Evolutionary conservation across 2,113 vertebrate genomes (phyloP).

Genomic region (Tamias sibiricus): DNA sequence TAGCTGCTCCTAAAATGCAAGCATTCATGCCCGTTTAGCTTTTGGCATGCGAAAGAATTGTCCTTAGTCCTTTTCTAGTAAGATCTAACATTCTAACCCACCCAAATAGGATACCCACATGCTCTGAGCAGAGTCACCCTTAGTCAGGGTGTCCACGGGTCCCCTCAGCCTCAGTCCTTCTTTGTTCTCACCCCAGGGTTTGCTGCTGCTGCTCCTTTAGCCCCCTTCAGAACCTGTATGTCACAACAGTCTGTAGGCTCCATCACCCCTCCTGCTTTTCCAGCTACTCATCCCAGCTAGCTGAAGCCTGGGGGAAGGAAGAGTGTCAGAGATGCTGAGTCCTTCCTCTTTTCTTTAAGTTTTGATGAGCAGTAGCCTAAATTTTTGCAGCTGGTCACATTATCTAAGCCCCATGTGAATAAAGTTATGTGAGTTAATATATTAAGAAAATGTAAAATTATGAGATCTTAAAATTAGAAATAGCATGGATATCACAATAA

Average conservation of each 20-base stretch:
- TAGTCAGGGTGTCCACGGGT: neutral
- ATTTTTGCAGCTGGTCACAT: constrained; percentile 20
- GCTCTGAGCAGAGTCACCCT: neutral
- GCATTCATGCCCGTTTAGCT: neutral
- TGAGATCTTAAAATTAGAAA: constrained; percentile 48
- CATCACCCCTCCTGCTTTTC: neutral
- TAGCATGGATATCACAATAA: constrained; percentile 26
- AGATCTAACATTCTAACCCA: neutral
- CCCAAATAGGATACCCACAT: neutral
- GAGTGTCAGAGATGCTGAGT: constrained; percentile 15
- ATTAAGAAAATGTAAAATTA: constrained; percentile 51
- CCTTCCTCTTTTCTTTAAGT: constrained; percentile 13
- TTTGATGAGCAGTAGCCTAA: constrained; percentile 20
- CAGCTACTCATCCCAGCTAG: neutral
- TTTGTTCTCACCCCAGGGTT: neutral
- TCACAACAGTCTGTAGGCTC: neutral
- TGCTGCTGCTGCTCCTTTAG: neutral
- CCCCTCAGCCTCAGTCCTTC: neutral
- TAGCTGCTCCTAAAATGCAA: neutral
- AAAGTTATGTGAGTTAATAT: constrained; percentile 18
- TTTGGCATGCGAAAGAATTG: neutral
- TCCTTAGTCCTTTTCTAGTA: neutral
- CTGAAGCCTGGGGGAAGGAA: neutral
- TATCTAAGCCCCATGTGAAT: constrained; percentile 12
- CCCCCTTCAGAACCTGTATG: neutral